Conservation (phyloP, 2,888 invertebrate genomes). For the Salticus scenicus region DNA sequence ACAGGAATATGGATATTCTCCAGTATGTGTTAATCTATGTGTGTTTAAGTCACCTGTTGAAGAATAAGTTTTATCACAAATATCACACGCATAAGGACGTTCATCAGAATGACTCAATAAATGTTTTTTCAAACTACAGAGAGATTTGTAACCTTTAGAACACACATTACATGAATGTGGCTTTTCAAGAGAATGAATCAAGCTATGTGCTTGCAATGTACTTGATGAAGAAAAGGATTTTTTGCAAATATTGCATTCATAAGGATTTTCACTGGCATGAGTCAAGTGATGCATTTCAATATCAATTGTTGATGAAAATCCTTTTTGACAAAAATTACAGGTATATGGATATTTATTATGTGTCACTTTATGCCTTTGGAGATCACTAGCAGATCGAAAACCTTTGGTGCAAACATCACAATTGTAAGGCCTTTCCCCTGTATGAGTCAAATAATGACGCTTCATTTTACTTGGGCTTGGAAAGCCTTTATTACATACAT, state of each 20-base stretch:
- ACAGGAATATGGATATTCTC: conserved; percentile 17
- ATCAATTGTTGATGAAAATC: conserved; percentile 10
- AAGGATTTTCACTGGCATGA: not conserved
- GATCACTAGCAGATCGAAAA: conserved; percentile 6
- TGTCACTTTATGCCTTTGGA: conserved; percentile 14
- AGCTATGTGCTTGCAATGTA: conserved; percentile 19
- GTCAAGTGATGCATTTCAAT: conserved; percentile 13
- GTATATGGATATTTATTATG: not conserved
- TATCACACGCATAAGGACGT: conserved; percentile 6
- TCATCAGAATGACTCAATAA: not conserved
- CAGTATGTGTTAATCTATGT: conserved; percentile 15
- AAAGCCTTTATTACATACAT: conserved; percentile 10
- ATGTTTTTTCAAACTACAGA: conserved; percentile 25
- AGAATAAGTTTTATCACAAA: conserved; percentile 1
- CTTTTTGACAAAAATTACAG: conserved; percentile 8
- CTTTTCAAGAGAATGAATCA: conserved; percentile 22
- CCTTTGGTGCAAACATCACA: conserved; percentile 30
- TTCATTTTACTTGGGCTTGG: conserved; percentile 18
- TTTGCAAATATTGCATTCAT: conserved; percentile 16
- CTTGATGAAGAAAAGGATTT: not conserved
- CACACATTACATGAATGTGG: not conserved
- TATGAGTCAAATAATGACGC: conserved; percentile 22
- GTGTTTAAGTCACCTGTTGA: conserved; percentile 18
- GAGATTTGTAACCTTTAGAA: conserved; percentile 2
- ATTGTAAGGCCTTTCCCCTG: conserved; percentile 12